Base-by-base conservation (phyloP, 1,140 invertebrate genomes). In the Ericerus pela region DNA sequence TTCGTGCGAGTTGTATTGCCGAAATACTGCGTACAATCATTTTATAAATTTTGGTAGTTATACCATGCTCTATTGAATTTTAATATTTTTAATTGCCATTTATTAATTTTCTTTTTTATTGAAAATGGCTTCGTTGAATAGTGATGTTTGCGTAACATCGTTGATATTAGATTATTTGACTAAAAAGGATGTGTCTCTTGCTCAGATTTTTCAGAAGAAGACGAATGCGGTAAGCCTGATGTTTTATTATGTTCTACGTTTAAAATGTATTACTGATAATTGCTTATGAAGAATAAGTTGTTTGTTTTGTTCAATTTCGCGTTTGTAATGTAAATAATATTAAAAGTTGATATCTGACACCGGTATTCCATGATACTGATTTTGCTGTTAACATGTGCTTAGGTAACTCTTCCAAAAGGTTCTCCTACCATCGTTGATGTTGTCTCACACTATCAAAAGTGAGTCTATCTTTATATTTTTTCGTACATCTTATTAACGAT, bases 191-290 rank as follows among this genome's bases (percentile, higher is more conserved):
- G 38, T 27, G 14, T 30, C 37, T 36, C 36, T 63, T 26, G 61
- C 61, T 10, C 54, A 60, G 33, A 53, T 62, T n/a, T 63, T 58
- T 57, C 61, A 62, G 33, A 63, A 60, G 57, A 63, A 63, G 53
- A 53, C 52, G 11, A 62, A 61, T 38, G 61, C 61, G 24, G 62
- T 63, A 58, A 62, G 62, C 61, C 3, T 10, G 8, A 10, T 33
- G 30, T 33, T 33, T 33, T 33, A 33, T 33, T 33, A 10, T 8
- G 8, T 33, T 33, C n/a, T 10, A 10, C 8, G n/a, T 10, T 33
- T 8, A 10, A 33, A n/a, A 33, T 33, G 30, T 33, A 33, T 33
- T 33, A 33, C 8, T 33, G n/a, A n/a, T 33, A 33, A 33, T 33
- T n/a, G 8, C 8, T 33, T 33, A 10, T 33, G 8, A 33, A n/a